Base-by-base conservation (phyloP, 2,113 vertebrate genomes). In the Perognathus longimembris region DNA sequence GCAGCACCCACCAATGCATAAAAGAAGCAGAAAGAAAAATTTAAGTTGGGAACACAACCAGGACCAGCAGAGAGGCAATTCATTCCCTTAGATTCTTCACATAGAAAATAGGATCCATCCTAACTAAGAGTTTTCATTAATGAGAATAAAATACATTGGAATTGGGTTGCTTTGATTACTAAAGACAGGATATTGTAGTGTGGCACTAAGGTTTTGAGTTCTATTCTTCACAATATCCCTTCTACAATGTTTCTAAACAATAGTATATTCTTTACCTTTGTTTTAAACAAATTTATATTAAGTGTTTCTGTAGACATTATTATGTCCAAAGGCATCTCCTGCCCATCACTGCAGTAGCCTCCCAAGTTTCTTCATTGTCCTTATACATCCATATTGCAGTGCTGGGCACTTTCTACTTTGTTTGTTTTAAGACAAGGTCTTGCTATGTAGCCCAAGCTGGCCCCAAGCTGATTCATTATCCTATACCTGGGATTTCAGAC, bases 21-120 rank as follows among this genome's bases (percentile, higher is more conserved):
- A 20, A 95, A 91, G 36, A 28, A 78, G 90, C 81, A 89, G 26
- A 34, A 54, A 34, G 45, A 82, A n/a, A 90, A 40, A 84, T 82
- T 34, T 63, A 85, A 88, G 36, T 89, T 93, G 78, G 59, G 34
- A 38, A 26, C 61, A 69, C 40, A 78, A 42, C 40, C 74, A 74
- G 82, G 66, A 93, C 36, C 14, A 34, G 3, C 38, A 22, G 10
- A 64, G 32, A 76, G 26, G n/a, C 50, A 66, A 42, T 75, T 85
- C 70, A 69, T 82, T 69, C 82, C 34, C 22, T 34, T 59, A 85
- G 74, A 75, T 67, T 73, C 45, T 67, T 92, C 85, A 28, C 63
- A 80, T 73, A 57, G 88, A 90, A 85, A 86, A 63, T 57, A 77
- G 45, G 57, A 86, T 81, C 57, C 83, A 38, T 83, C 34, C 66